These are phyloP conservation scores for Distichodus sexfasciatus DNA, from an alignment of 2,797 vertebrate species.

Conservation along the genomic window DNA sequence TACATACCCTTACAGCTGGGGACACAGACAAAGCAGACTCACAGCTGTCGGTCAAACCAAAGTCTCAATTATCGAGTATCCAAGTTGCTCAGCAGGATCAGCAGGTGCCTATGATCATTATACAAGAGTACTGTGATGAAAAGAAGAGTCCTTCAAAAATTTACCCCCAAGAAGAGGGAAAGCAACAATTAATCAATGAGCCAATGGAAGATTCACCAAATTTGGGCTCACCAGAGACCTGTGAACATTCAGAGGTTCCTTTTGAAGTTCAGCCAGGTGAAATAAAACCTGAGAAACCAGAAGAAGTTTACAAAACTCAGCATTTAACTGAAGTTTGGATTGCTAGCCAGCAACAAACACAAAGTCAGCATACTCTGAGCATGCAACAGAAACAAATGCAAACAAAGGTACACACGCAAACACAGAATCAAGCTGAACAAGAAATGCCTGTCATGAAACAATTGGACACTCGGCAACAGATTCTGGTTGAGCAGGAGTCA, in stretches of 20 bases:
- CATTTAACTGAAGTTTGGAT: constrained; percentile 10
- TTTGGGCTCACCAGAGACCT: constrained; percentile 16
- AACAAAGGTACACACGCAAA: constrained; percentile 14
- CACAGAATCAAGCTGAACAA: background rate
- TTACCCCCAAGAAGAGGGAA: constrained; percentile 44
- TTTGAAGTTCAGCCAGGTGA: constrained; percentile 21
- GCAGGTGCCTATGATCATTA: constrained; percentile 66
- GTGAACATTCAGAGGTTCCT: constrained; percentile 5
- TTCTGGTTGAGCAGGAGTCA: constrained; percentile 32
- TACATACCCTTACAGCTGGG: background rate
- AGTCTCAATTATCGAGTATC: constrained; percentile 11
- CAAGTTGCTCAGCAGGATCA: constrained; percentile 29
- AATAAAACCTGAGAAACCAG: constrained; percentile 17
- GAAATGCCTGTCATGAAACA: background rate
- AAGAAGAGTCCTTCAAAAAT: constrained; percentile 51
- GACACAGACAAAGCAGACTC: constrained; percentile 9
- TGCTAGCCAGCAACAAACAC: constrained; percentile 1
- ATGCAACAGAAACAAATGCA: constrained; percentile 14
- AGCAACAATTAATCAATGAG: background rate
- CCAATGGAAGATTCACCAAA: background rate
- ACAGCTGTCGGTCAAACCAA: constrained; percentile 9
- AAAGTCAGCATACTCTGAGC: constrained; percentile 7
- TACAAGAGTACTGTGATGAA: constrained; percentile 65
- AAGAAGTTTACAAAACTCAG: constrained; percentile 16
- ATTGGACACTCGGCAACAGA: constrained; percentile 14